phyloP scores from a whole-genome alignment of 2,888 invertebrate species.

The Drosophila meridionalis region DNA sequence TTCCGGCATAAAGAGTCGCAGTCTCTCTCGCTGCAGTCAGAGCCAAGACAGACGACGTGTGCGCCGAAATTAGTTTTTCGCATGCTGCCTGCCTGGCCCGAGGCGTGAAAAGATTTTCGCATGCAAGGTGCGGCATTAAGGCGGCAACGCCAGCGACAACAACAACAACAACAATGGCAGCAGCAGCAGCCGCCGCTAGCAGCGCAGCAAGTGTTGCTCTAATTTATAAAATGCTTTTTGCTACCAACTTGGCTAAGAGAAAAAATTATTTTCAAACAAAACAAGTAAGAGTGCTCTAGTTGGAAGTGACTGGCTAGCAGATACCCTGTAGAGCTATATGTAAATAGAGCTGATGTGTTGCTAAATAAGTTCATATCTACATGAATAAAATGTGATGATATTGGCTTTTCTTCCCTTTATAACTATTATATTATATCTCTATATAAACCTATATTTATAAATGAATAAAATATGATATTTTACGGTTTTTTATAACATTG shows the following conservation, averaged over 20 bases:
- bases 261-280: constrained; percentile 29
- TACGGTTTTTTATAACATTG: too few species aligned
- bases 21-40: neutral
- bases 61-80: constrained; percentile 80
- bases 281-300: constrained; percentile 6
- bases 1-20: constrained; percentile 59
- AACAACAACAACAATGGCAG: constrained; percentile 29
- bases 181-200: constrained; percentile 34
- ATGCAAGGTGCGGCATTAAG: constrained; percentile 75
- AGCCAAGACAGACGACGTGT: constrained; percentile 72
- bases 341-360: too few species aligned
- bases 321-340: constrained; percentile 26
- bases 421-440: too few species aligned
- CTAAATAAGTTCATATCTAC: too few species aligned
- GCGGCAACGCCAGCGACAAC: constrained; percentile 30
- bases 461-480: too few species aligned
- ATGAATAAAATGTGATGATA: too few species aligned
- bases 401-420: too few species aligned
- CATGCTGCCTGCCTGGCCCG: constrained; percentile 67
- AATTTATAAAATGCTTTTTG: constrained; percentile 77
- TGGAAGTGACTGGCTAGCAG: constrained; percentile 22
- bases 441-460: too few species aligned
- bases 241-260: constrained; percentile 61
- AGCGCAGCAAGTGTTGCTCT: constrained; percentile 76
- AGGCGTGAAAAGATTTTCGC: constrained; percentile 79